Evolutionary conservation across 2,888 invertebrate genomes (phyloP).

Genomic region (Hypomecis atomaria): DNA sequence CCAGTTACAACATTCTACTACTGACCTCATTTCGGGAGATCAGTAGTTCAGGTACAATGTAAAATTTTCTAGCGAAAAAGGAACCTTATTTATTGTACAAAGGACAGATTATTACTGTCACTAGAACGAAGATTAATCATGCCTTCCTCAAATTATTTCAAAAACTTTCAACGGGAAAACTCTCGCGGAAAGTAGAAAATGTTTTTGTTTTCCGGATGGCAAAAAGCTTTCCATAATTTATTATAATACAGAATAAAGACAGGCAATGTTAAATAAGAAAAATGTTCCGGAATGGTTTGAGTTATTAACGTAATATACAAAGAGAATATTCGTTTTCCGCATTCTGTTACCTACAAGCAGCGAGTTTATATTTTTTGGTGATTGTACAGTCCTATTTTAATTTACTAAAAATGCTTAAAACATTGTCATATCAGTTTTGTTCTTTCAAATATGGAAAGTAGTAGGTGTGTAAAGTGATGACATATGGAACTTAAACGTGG

Average conservation of each 20-base stretch:
- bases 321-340: conserved; percentile 8
- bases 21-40: too few species aligned
- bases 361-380: too few species aligned
- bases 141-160: conserved; percentile 2
- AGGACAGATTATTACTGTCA: conserved; percentile 13
- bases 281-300: conserved; percentile 8
- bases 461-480: too few species aligned
- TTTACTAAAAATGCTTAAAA: too few species aligned
- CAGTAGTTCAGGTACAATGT: too few species aligned
- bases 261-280: conserved; percentile 27
- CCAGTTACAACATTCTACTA: too few species aligned
- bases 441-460: neutral
- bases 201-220: conserved; percentile 7
- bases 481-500: too few species aligned
- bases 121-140: conserved; percentile 17
- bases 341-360: too few species aligned
- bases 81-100: neutral
- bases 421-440: too few species aligned
- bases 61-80: neutral
- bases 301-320: conserved; percentile 14
- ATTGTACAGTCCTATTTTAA: too few species aligned
- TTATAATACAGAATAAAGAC: conserved; percentile 13
- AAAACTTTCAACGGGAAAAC: conserved; percentile 13
- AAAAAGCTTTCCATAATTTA: conserved; percentile 24
- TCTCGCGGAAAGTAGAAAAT: neutral